A percentile compares a stretch with the other conserved stretches of the same genome.
Evolutionary conservation across 1,140 invertebrate species (phyloP).

Genomic region (Chlorops oryzae): DNA sequence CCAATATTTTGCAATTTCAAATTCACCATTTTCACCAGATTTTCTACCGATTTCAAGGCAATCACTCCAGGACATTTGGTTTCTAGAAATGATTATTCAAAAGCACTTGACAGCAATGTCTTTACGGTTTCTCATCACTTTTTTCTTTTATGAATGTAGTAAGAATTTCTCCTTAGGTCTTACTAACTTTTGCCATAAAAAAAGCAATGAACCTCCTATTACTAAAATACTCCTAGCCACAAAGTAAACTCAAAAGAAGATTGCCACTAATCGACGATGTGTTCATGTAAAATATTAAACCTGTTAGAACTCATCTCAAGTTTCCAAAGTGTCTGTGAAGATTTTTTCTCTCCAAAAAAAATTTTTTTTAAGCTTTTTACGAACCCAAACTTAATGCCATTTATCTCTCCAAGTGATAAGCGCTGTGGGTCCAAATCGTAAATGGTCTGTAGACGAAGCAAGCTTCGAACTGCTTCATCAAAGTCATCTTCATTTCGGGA

Average conservation of each 20-base stretch:
- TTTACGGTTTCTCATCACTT: too few species aligned
- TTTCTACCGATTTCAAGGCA: constrained; percentile 37
- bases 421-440: constrained; percentile 30
- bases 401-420: constrained; percentile 31
- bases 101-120: too few species aligned
- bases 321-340: constrained; percentile 2
- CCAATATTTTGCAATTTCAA: constrained; percentile 35
- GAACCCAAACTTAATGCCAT: constrained; percentile 37
- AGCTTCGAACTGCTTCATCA: constrained; percentile 25
- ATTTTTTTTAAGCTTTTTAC: not conserved
- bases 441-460: constrained; percentile 33
- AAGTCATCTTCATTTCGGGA: constrained; percentile 35
- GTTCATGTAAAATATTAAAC: too few species aligned
- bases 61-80: constrained; percentile 40
- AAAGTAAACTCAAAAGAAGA: too few species aligned
- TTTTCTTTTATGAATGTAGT: too few species aligned
- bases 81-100: too few species aligned
- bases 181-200: too few species aligned
- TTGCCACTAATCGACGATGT: too few species aligned
- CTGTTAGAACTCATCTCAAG: too few species aligned
- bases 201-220: too few species aligned
- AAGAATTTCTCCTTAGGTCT: too few species aligned
- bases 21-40: constrained; percentile 25
- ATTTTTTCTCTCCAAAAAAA: not conserved
- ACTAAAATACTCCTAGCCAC: too few species aligned